Percentiles rank a stretch among this genome's conserved stretches.
These are phyloP conservation scores for Platanista minor DNA, from an alignment of 2,113 vertebrate genomes.

Conservation along the genomic window DNA sequence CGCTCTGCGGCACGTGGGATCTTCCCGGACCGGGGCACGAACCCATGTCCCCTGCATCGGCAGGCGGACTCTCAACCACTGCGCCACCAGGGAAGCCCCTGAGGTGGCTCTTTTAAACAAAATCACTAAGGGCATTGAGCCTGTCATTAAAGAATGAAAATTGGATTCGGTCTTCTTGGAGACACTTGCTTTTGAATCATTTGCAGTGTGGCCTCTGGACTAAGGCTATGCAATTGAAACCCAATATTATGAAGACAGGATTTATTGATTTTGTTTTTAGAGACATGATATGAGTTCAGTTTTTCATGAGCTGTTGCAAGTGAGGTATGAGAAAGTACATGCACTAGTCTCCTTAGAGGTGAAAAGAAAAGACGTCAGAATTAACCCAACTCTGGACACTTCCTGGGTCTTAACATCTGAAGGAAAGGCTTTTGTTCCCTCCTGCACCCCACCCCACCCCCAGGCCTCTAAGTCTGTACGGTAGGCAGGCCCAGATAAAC, in stretches of 20 bases:
- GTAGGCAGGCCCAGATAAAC: slow-evolving; percentile 7
- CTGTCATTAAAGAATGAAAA: neutral
- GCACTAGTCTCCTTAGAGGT: neutral
- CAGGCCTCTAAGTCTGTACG: neutral
- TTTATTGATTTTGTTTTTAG: slow-evolving; percentile 8
- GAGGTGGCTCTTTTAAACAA: neutral
- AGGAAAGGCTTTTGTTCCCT: slow-evolving; percentile 22
- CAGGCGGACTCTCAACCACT: too few relatives aligned
- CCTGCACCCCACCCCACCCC: neutral
- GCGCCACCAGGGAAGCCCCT: too few relatives aligned
- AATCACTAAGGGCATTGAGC: neutral
- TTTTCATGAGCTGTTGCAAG: neutral
- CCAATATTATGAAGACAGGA: neutral
- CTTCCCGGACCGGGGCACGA: too few relatives aligned
- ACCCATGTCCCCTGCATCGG: too few relatives aligned
- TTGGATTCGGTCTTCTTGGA: neutral
- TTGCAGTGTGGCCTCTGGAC: neutral
- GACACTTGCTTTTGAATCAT: slow-evolving; percentile 1
- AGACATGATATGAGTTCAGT: neutral
- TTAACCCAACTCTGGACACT: neutral
- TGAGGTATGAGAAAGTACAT: neutral
- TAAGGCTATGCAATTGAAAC: neutral
- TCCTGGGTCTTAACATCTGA: neutral
- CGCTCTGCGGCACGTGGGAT: too few relatives aligned
- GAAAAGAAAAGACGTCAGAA: neutral